A percentile compares a stretch with the other conserved stretches of the same genome.
These are phyloP conservation scores for Euura saliciscinereae DNA, from an alignment of 1,140 invertebrate genomes.

Conservation along the genomic window DNA sequence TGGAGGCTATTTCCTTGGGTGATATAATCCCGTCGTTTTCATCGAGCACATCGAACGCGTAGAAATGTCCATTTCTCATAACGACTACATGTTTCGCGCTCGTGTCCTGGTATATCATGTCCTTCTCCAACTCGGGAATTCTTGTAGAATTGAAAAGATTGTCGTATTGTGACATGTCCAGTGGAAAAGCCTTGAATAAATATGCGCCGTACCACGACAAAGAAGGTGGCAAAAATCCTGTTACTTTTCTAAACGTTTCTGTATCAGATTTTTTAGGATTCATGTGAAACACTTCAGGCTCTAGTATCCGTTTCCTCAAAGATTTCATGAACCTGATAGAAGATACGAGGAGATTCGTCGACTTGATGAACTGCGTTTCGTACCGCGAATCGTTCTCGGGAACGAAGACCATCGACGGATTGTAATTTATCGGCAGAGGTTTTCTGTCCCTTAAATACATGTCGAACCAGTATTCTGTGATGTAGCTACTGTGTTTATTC, in stretches of 20 bases:
- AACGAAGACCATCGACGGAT: constrained; percentile 87
- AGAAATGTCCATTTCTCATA: constrained; percentile 87
- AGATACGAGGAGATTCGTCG: constrained; percentile 89
- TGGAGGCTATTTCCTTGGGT: constrained; percentile 75
- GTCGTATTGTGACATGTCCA: constrained; percentile 97
- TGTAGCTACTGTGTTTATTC: constrained; percentile 94
- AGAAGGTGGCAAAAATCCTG: constrained; percentile 73
- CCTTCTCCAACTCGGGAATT: constrained; percentile 82
- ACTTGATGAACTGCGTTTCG: constrained; percentile 82
- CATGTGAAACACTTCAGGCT: constrained; percentile 96
- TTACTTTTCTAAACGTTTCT: constrained; percentile 74
- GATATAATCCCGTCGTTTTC: constrained; percentile 78
- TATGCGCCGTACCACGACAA: constrained; percentile 93
- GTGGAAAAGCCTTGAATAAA: constrained; percentile 92
- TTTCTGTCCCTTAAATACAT: constrained; percentile 89
- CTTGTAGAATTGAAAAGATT: constrained; percentile 87
- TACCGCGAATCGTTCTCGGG: constrained; percentile 76
- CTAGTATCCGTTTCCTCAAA: constrained; percentile 75
- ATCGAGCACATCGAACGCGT: constrained; percentile 88
- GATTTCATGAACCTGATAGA: constrained; percentile 90
- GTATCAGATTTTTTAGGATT: constrained; percentile 92
- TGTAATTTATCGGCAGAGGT: constrained; percentile 92
- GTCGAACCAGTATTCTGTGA: constrained; percentile 93
- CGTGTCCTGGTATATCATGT: constrained; percentile 70
- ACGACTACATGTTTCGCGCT: constrained; percentile 82